Base-by-base conservation (phyloP, 2,113 vertebrate genomes). In the Amphiprion percula region DNA sequence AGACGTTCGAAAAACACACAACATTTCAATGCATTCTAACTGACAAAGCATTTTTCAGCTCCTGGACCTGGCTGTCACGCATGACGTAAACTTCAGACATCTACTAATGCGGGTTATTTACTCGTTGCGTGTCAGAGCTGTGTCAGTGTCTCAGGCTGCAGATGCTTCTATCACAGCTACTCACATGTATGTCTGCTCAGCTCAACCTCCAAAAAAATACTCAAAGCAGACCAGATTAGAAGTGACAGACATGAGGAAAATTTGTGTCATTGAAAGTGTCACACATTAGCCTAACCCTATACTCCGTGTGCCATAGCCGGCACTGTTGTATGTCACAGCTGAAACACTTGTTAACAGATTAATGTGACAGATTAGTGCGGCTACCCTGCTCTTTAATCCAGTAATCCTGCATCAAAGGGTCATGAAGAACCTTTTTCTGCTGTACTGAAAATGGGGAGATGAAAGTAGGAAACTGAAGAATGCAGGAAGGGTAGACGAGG, bases 401-500 rank as follows among this genome's bases (percentile, higher is more conserved):
- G 75, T 93, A 93, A 94, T 90, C 88, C 88, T 73, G 80, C 89
- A 92, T 94, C 92, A 93, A 91, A 94, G 89, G 84, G 87, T 92
- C 85, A 88, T 56, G 68, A 79, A 85, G 88, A 81, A 85, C 19
- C 83, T 68, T 84, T 82, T 83, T 73, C 50, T 84, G 70, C 74
- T 46, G 37, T 19, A 5, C 54, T 83, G 68, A 86, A 88, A 88
- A 74, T 19, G 33, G 53, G 26, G 44, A 80, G 90, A 92, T 89
- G 85, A 89, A 90, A 82, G 72, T 28, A 75, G 71, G 41, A 33
- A 37, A 37, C 6, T 10, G 37, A 53, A 81, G 56, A 77, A 54
- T 60, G 71, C 78, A 79, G 44, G 62, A 67, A 26, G 44, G 68
- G 85, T 49, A 65, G 68, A 72, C 19, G 80, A 83, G 53, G 73